Base-by-base conservation (phyloP, 2,888 invertebrate genomes). In the Achlya flavicornis region DNA sequence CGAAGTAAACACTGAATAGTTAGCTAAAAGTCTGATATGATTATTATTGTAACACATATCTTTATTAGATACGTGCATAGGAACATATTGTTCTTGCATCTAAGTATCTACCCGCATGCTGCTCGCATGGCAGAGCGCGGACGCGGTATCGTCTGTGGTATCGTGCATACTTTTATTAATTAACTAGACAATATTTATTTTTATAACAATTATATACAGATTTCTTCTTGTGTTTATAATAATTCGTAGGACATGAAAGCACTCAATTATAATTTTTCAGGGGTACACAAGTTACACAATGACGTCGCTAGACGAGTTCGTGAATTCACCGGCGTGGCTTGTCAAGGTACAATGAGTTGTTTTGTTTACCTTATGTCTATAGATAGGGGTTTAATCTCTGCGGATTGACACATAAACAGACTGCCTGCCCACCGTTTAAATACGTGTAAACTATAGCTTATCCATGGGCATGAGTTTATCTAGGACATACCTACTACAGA, bases 261-360 rank as follows among this genome's bases (percentile, higher is more conserved):
- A 41, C 26, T 60, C 19, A 63, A 46, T 64, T 66, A 66, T 69
- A 68, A 73, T 72, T 82, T 87, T 88, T 79, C 88, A 88, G 88
- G 83, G 83, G 74, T 67, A 64, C 58, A 71, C 71, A 68, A 68
- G 60, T 71, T 70, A 74, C 78, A 66, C 70, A 80, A 92, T 91
- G 92, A 83, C 88, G 79, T 92, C 92, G 19, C 73, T 93, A 81
- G 93, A 93, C 80, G 93, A 93, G 85, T 89, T 93, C 80, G 93
- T 92, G 79, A 89, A 87, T 85, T 93, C 93, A 67, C 88, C 91
- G 64, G 85, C 90, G 84, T 93, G 93, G 93, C 91, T 93, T 76
- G 85, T 92, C 78, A 93, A 93, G 93, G 93, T 93, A 93, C 57
- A 53, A 53, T 63, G 48, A 63, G 60, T 41, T 57, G 12, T 60